A percentile compares a stretch with the other conserved stretches of the same genome.
These are phyloP conservation scores for Irena cyanogastra DNA, from an alignment of 2,113 vertebrate species.

Conservation along the genomic window DNA sequence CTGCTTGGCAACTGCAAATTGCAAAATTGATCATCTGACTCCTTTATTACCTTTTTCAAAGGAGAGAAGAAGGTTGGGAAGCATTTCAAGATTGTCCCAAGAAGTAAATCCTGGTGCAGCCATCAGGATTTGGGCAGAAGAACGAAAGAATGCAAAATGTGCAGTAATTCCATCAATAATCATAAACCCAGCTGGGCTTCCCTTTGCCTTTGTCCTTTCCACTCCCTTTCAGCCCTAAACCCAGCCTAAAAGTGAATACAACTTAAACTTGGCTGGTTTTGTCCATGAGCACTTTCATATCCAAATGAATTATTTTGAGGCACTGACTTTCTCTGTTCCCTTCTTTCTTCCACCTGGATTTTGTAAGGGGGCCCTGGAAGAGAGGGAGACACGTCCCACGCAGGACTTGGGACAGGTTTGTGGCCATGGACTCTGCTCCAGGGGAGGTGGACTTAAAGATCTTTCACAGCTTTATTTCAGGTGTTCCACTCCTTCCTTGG, in stretches of 20 bases:
- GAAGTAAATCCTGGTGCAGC: background rate
- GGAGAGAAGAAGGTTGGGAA: background rate
- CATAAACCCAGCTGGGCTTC: background rate
- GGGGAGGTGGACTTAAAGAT: background rate
- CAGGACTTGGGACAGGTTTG: background rate
- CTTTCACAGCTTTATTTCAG: background rate
- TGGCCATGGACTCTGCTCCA: background rate
- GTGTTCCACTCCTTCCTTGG: background rate
- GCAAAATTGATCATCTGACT: constrained; percentile 40
- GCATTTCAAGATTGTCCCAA: background rate
- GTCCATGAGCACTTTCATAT: rapidly evolving
- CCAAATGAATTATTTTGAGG: background rate
- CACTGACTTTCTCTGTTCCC: background rate
- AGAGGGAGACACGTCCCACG: rapidly evolving
- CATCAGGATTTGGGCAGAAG: background rate
- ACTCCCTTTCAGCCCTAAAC: background rate
- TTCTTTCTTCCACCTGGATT: background rate
- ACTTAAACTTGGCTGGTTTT: background rate
- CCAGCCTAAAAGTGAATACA: background rate
- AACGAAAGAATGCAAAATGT: background rate
- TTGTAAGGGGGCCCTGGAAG: background rate
- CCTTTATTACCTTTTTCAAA: constrained; percentile 30
- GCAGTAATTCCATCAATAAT: background rate
- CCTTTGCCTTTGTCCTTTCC: background rate
- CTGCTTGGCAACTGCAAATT: constrained; percentile 57